Percentiles rank a stretch among this genome's conserved stretches.
Conservation (phyloP, 2,888 invertebrate species). For the Sphinx pinastri region DNA sequence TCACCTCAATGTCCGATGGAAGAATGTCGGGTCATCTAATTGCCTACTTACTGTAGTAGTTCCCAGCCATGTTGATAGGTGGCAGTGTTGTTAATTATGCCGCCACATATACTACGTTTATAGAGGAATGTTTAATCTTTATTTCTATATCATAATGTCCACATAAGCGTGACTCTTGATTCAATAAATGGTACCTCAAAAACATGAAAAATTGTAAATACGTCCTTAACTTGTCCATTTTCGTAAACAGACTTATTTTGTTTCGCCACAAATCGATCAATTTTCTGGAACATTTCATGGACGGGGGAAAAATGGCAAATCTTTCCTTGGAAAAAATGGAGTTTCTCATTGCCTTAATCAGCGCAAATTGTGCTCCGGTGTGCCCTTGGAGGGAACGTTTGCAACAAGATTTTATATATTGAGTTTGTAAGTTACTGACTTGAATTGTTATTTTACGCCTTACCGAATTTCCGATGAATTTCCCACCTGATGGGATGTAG, state of each 20-base stretch:
- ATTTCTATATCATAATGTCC: too few relatives aligned
- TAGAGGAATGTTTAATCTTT: too few relatives aligned
- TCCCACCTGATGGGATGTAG: not conserved
- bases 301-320: constrained; percentile 3
- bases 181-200: too few relatives aligned
- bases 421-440: not conserved
- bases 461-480: not conserved
- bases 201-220: too few relatives aligned
- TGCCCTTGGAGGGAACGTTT: constrained; percentile 8
- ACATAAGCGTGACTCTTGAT: too few relatives aligned
- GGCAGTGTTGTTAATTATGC: too few relatives aligned
- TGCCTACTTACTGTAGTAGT: too few relatives aligned
- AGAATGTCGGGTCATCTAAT: too few relatives aligned
- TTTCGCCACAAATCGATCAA: not conserved
- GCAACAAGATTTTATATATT: constrained; percentile 20
- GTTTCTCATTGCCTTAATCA: constrained; percentile 20
- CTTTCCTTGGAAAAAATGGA: constrained; percentile 9
- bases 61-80: too few relatives aligned
- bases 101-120: too few relatives aligned
- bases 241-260: not conserved
- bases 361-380: constrained; percentile 9
- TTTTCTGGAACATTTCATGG: not conserved
- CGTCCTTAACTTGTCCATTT: too few relatives aligned
- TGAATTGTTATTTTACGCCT: constrained; percentile 14
- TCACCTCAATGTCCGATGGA: too few relatives aligned